Evolutionary conservation across 1,140 invertebrate species (phyloP), one percentile per base, ranked within the genome.

Genomic region (Rhynchophorus ferrugineus): DNA sequence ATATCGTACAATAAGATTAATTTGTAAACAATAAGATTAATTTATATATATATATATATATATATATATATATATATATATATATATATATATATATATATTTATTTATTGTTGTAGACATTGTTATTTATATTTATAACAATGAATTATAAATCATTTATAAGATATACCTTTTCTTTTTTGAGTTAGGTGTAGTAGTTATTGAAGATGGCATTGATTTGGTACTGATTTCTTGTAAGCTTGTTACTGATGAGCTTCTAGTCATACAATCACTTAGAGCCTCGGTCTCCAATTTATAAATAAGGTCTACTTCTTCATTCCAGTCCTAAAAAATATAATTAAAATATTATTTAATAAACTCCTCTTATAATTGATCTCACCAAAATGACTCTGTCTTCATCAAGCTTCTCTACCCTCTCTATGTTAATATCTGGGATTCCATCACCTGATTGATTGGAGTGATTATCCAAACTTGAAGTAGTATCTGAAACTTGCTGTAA

Each of bases 221-320:
- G 52, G 61, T 72, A 46, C 60, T 61, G 56, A 67, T 70, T 54
- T 77, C 75, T 14, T 71, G 67, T 44, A 78, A 69, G 67, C 77
- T 79, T 18, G 71, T 59, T 16, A 76, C 65, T 8, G 77, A 79
- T 0, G 76, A 78, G 52, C 76, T 78, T 45, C 75, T 61, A 7
- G 68, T 69, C 37, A 69, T 13, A n/a, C 63, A 59, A 51, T 69
- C 74, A 57, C 75, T 77, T 24, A 73, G 61, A 47, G 67, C 66
- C 63, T 76, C 76, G 21, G 68, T 68, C 61, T 75, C 71, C 20
- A 73, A 51, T 52, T 66, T 66, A 44, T 74, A 71, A 49, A 67
- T 67, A 19, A 75, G 49, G 63, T 78, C 75, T 45, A 78, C 75
- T 64, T 78, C 76, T 62, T 77, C 75, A 50, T 71, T 74, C 76